Evolutionary conservation across 2,797 vertebrate genomes (phyloP), one percentile per base, ranked within the genome.

Genomic region (Acipenser transmontanus): DNA sequence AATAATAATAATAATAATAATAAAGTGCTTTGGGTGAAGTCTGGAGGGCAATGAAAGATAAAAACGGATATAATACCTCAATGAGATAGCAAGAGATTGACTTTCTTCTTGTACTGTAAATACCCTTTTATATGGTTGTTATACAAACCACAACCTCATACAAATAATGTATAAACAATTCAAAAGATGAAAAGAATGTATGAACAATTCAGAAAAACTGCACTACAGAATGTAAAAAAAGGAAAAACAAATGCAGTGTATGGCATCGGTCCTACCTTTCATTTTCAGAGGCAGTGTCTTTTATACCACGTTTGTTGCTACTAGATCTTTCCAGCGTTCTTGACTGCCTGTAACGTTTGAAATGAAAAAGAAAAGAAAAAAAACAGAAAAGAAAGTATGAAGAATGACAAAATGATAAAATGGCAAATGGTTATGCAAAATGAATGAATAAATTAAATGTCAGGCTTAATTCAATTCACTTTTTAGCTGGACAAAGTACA

Each of bases 301-400:
- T 96, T 86, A 87, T 93, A 89, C 89, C 82, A 79, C 91, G 89
- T 83, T 89, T 94, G 77, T 89, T 89, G 90, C 86, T 93, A 91
- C 89, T 92, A 82, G 91, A 89, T 89, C 88, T 93, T 84, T 94
- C 92, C 87, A 91, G 82, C 85, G 91, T 95, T 87, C 89, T 92
- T 84, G 89, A 88, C 80, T 94, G 92, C 88, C 94, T 97, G 89
- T 74, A 80, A 82, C 69, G 85, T 86, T 85, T 86, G 80, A 88
- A 82, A 84, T 86, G 82, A 81, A 77, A 90, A 83, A 80, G 57
- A 80, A 80, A 72, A 77, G 74, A 82, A 82, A 78, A 85, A 75
- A 83, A 80, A 79, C 77, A 75, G 66, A 76, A 74, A 72, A 77
- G 49, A 76, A 12, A 8, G 62, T 60, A 65, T 69, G 60, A 78